Base-by-base conservation (phyloP, 2,797 vertebrate genomes). In the Scleropages formosus region DNA sequence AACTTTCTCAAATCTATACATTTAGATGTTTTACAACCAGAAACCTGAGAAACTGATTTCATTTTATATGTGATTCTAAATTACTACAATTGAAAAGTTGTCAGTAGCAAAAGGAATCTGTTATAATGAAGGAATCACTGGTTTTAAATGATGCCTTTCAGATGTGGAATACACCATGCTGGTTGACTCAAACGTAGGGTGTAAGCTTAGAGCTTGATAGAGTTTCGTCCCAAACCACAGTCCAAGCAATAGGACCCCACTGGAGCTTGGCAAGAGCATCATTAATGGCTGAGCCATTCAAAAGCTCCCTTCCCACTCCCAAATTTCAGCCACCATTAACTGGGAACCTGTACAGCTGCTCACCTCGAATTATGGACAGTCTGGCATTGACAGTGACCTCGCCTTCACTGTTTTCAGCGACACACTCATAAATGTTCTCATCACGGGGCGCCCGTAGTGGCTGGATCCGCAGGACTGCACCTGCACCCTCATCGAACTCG, bases 331-430 rank as follows among this genome's bases (percentile, higher is more conserved):
- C 53, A 58, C 53, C 18, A 13, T n/a, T 3, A 13, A n/a, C 6
- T 11, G 4, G 4, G 10, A 9, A 61, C 59, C 10, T 10, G 53
- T 3, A 20, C 22, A 24, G 53, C 20, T 1, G 81, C 84, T 88
- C 91, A 98, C 97, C 97, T 96, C 97, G 89, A 84, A 99, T 96
- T 85, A 99, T 98, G 3, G 96, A 96, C 91, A 99, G 94, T 89
- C 96, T 98, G 86, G 97, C 97, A 0, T 93, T 96, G 81, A 96
- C 93, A 0, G 93, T 95, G 85, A 95, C 90, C 86, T 99, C 96
- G 58, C 93, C 96, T 0, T 92, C 93, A 0, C 85, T 90, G 88
- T 96, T 99, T 84, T 97, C 96, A 7, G 96, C 97, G 66, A 98
- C 94, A 0, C 97, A 99, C 77, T 98, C 97, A 0, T 99, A 98